Conservation (phyloP, 2,888 invertebrate genomes). For the Nemotelus pantherinus region DNA sequence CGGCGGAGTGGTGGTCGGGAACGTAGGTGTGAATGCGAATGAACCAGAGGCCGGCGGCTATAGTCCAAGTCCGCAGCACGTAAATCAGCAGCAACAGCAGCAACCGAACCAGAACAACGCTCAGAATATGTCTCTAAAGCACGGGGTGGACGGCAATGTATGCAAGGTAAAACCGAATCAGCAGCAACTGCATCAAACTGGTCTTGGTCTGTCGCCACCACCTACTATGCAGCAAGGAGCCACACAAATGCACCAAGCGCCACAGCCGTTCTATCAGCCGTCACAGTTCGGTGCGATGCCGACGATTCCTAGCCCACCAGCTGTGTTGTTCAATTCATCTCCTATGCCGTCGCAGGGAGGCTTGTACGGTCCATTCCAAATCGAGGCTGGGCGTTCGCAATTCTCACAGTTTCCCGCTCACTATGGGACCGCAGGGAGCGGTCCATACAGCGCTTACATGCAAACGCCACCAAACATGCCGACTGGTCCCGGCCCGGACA, state of each 20-base stretch:
- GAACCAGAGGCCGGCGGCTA: slow-evolving; percentile 67
- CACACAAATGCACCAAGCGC: slow-evolving; percentile 65
- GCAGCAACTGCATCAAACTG: slow-evolving; percentile 69
- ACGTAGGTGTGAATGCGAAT: slow-evolving; percentile 19
- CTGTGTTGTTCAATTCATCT: slow-evolving; percentile 82
- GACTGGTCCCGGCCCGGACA: slow-evolving; percentile 74
- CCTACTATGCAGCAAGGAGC: slow-evolving; percentile 69
- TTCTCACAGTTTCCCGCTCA: slow-evolving; percentile 83
- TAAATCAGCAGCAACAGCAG: slow-evolving; percentile 60
- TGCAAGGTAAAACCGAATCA: slow-evolving; percentile 88
- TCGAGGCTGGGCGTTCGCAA: slow-evolving; percentile 79
- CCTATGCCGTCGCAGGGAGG: slow-evolving; percentile 78
- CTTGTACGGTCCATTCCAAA: slow-evolving; percentile 84
- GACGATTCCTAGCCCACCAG: slow-evolving; percentile 87
- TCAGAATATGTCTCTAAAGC: slow-evolving; percentile 62
- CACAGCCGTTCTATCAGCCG: slow-evolving; percentile 73
- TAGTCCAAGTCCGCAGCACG: slow-evolving; percentile 66
- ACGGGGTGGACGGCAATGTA: slow-evolving; percentile 68
- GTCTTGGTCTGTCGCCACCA: slow-evolving; percentile 70
- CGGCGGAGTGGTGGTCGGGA: slow-evolving; percentile 44
- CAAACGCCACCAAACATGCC: slow-evolving; percentile 70
- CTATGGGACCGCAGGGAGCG: slow-evolving; percentile 67
- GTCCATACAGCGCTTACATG: slow-evolving; percentile 75
- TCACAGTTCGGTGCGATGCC: slow-evolving; percentile 81
- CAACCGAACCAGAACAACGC: slow-evolving; percentile 64